Conservation (phyloP, 2,797 vertebrate species). For the Centroberyx gerrardi region DNA sequence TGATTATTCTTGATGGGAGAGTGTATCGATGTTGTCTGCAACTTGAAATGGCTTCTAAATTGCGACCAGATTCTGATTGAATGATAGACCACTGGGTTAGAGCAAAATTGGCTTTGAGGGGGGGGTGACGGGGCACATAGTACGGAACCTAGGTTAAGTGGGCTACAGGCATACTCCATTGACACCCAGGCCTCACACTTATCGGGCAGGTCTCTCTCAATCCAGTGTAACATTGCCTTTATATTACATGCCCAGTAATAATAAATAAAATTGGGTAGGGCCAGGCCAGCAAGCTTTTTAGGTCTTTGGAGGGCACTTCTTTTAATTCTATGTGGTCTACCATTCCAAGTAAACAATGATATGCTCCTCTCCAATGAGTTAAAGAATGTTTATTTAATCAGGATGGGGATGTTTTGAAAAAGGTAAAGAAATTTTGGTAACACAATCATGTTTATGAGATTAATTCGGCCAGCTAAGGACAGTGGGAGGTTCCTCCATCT, state of each 20-base stretch:
- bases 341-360: conserved; percentile 14
- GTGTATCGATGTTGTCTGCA: too few relatives aligned
- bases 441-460: conserved; percentile 23
- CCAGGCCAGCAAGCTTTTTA: conserved; percentile 16
- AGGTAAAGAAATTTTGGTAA: conserved; percentile 14
- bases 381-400: conserved; percentile 11
- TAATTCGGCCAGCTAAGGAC: conserved; percentile 1
- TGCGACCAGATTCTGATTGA: conserved; percentile 8
- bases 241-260: conserved; percentile 32
- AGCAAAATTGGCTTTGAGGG: neutral
- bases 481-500: neutral
- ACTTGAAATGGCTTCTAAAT: neutral
- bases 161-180: conserved; percentile 5
- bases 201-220: neutral
- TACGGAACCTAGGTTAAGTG: neutral
- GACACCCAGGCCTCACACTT: conserved; percentile 20
- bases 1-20: too few relatives aligned
- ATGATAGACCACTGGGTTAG: conserved; percentile 16
- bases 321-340: conserved; percentile 22
- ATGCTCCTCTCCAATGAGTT: neutral
- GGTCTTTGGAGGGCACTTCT: conserved; percentile 11
- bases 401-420: conserved; percentile 25
- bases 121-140: conserved; percentile 8
- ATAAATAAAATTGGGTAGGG: conserved; percentile 11
- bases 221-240: conserved; percentile 4